Percentiles rank a stretch among this genome's conserved stretches.
Conservation (phyloP, 2,888 invertebrate species). For the Epirrita christyi region DNA sequence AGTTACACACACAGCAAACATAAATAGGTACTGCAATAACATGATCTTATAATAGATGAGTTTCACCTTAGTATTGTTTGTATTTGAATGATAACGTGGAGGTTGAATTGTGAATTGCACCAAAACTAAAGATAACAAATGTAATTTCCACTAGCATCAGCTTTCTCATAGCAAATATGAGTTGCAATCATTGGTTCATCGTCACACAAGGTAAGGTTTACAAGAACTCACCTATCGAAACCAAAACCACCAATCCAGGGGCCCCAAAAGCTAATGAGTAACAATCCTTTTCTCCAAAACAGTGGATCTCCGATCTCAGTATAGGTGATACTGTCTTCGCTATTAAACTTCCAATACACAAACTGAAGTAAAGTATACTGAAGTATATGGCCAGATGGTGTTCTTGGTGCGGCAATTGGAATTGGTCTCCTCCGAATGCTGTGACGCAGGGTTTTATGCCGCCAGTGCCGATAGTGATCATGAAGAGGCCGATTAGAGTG, state of each 20-base stretch:
- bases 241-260: conserved; percentile 89
- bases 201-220: too few relatives aligned
- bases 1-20: neutral
- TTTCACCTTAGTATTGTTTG: conserved; percentile 16
- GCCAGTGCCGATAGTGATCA: conserved; percentile 91
- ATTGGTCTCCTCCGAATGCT: conserved; percentile 93
- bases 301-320: conserved; percentile 87
- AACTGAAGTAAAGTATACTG: conserved; percentile 90
- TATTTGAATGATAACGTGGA: conserved; percentile 2
- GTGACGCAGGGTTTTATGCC: conserved; percentile 94
- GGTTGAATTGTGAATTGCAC: neutral
- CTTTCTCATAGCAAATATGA: too few relatives aligned
- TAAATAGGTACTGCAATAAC: conserved; percentile 1
- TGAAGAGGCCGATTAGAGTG: conserved; percentile 87
- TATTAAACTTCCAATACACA: conserved; percentile 88
- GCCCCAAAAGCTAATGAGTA: conserved; percentile 91
- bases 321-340: conserved; percentile 91
- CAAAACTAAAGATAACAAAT: neutral
- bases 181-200: too few relatives aligned
- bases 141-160: neutral
- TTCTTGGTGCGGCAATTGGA: conserved; percentile 86
- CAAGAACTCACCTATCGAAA: conserved; percentile 87
- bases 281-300: conserved; percentile 87
- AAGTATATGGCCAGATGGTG: conserved; percentile 89
- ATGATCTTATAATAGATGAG: conserved; percentile 13